Percentiles rank a stretch among this genome's conserved stretches.
These are phyloP conservation scores for Merops nubicus DNA, from an alignment of 2,113 vertebrate genomes.

Conservation along the genomic window DNA sequence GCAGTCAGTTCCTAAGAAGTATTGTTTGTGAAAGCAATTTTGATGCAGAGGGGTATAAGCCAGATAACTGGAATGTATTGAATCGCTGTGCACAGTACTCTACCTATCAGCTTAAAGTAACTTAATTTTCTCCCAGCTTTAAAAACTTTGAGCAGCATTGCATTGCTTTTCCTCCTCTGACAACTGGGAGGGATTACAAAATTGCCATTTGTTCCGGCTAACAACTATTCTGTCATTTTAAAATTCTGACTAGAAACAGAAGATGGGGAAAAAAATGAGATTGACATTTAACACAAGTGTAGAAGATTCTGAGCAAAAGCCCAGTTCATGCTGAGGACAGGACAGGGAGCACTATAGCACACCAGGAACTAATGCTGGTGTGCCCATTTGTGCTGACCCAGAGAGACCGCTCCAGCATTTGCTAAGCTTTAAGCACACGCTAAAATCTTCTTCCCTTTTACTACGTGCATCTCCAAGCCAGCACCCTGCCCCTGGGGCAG, in stretches of 20 bases:
- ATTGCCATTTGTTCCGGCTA: not conserved
- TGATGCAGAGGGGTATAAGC: not conserved
- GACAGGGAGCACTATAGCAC: accelerated
- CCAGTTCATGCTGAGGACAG: not conserved
- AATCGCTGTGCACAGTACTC: accelerated
- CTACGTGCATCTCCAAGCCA: not conserved
- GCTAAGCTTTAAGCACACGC: not conserved
- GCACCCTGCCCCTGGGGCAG: too few species aligned
- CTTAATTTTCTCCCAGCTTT: not conserved
- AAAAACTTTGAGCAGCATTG: not conserved
- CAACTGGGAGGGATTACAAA: not conserved
- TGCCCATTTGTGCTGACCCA: not conserved
- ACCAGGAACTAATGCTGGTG: not conserved
- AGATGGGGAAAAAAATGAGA: too few species aligned
- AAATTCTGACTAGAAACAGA: not conserved
- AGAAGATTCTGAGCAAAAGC: not conserved
- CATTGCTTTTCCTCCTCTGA: not conserved
- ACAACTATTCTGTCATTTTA: not conserved
- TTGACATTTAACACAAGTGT: too few species aligned
- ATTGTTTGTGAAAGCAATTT: not conserved
- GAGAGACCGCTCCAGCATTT: not conserved
- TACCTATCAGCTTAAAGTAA: not conserved
- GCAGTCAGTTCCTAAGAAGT: not conserved
- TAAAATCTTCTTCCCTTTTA: not conserved
- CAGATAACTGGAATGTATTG: not conserved